These are phyloP conservation scores for Stigmatopora nigra DNA, from an alignment of 2,113 vertebrate species.

Conservation along the genomic window DNA sequence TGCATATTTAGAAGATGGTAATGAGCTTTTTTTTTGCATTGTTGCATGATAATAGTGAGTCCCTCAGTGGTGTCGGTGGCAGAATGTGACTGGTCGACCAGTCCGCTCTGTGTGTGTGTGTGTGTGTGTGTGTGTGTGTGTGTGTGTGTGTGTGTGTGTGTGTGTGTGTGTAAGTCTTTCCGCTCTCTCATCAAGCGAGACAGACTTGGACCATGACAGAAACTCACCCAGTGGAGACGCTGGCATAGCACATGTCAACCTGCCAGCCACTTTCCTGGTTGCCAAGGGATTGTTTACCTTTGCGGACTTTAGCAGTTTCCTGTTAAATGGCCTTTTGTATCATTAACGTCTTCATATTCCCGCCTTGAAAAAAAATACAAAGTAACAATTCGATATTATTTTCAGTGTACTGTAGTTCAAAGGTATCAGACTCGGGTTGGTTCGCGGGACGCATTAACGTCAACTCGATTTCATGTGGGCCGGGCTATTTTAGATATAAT, in stretches of 20 bases:
- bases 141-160: slow-evolving; percentile 40
- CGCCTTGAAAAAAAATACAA: slow-evolving; percentile 47
- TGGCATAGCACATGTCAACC: slow-evolving; percentile 63
- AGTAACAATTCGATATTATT: slow-evolving; percentile 4
- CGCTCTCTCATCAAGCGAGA: slow-evolving; percentile 44
- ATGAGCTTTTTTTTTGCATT: slow-evolving; percentile 93
- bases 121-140: slow-evolving; percentile 41
- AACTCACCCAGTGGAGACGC: slow-evolving; percentile 44
- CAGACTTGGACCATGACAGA: slow-evolving; percentile 36
- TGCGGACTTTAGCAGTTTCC: slow-evolving; percentile 65
- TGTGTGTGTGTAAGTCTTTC: slow-evolving; percentile 37
- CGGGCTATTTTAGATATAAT: too few species aligned
- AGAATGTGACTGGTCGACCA: slow-evolving; percentile 72
- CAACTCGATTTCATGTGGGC: too few species aligned
- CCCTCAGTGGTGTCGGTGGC: slow-evolving; percentile 78
- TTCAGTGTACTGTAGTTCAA: not conserved
- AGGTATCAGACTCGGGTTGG: too few species aligned
- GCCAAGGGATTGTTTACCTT: slow-evolving; percentile 47
- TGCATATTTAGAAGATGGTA: slow-evolving; percentile 99
- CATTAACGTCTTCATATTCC: slow-evolving; percentile 69
- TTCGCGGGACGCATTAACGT: too few species aligned
- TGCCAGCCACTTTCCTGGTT: slow-evolving; percentile 51
- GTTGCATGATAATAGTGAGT: slow-evolving; percentile 92
- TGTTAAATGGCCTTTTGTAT: slow-evolving; percentile 70
- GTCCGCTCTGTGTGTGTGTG: slow-evolving; percentile 38